Evolutionary conservation across 2,888 invertebrate species (phyloP).

Genomic region (Eudemis profundana): DNA sequence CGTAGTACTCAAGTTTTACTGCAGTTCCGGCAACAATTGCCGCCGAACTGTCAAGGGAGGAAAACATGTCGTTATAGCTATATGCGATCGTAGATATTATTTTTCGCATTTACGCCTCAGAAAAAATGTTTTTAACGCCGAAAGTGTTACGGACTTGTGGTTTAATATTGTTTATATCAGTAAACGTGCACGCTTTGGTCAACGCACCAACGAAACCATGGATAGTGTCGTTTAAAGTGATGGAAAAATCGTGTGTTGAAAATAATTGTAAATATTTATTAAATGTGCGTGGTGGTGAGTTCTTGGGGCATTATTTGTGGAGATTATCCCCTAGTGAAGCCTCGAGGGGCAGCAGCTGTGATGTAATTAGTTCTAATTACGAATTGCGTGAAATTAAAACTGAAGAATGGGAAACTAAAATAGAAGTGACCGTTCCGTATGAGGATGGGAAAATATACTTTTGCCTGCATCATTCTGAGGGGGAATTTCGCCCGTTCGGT

Average conservation of each 20-base stretch:
- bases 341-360: conserved; percentile 67
- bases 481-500: conserved; percentile 61
- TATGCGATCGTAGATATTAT: conserved; percentile 56
- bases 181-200: conserved; percentile 60
- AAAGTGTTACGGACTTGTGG: conserved; percentile 81
- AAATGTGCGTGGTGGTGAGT: conserved; percentile 71
- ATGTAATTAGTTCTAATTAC: conserved; percentile 70
- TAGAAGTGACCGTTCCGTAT: conserved; percentile 66
- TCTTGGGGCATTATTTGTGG: conserved; percentile 76
- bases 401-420: conserved; percentile 59
- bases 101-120: conserved; percentile 57
- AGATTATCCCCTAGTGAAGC: conserved; percentile 69
- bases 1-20: conserved; percentile 53
- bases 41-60: conserved; percentile 73
- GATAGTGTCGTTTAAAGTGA: conserved; percentile 66
- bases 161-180: conserved; percentile 67
- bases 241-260: conserved; percentile 60
- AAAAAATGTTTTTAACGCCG: conserved; percentile 70
- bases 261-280: conserved; percentile 80
- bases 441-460: conserved; percentile 66
- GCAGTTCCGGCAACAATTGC: conserved; percentile 79
- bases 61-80: conserved; percentile 71
- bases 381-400: conserved; percentile 72
- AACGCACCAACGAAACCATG: conserved; percentile 58
- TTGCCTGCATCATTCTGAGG: conserved; percentile 64